phyloP scores from a whole-genome alignment of 2,113 vertebrate species.

The Panurus biarmicus region DNA sequence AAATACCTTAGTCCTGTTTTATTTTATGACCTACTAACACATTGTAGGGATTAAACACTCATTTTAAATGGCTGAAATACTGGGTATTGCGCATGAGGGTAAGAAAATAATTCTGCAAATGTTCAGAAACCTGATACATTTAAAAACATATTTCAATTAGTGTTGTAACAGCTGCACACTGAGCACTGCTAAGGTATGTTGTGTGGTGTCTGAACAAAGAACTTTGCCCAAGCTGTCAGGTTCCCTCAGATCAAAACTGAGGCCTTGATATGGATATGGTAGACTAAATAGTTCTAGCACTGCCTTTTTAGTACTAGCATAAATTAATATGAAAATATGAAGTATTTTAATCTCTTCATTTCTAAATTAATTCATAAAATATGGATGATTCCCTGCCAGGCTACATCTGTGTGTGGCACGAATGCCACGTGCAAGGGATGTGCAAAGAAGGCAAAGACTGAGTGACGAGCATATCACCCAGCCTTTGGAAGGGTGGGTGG shows the following conservation, averaged over 20 bases:
- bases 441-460: not conserved
- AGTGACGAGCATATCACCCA: not conserved
- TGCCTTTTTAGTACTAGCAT: not conserved
- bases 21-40: constrained; percentile 1
- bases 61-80: not conserved
- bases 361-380: constrained; percentile 27
- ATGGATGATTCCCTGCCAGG: not conserved
- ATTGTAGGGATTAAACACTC: not conserved
- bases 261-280: not conserved
- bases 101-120: constrained; percentile 8
- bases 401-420: not conserved
- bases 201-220: constrained; percentile 45
- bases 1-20: not conserved
- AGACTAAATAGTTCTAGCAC: constrained; percentile 1
- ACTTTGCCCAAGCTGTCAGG: constrained; percentile 48
- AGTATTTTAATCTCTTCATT: not conserved
- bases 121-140: not conserved
- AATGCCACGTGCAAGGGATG: accelerated
- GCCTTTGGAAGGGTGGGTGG: not conserved
- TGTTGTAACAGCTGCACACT: constrained; percentile 49
- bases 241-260: constrained; percentile 23
- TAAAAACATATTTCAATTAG: constrained; percentile 61
- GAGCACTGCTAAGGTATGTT: constrained; percentile 16
- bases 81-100: not conserved
- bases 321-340: not conserved